phyloP scores from a whole-genome alignment of 2,797 vertebrate species.

The Pangasius krempfi region DNA sequence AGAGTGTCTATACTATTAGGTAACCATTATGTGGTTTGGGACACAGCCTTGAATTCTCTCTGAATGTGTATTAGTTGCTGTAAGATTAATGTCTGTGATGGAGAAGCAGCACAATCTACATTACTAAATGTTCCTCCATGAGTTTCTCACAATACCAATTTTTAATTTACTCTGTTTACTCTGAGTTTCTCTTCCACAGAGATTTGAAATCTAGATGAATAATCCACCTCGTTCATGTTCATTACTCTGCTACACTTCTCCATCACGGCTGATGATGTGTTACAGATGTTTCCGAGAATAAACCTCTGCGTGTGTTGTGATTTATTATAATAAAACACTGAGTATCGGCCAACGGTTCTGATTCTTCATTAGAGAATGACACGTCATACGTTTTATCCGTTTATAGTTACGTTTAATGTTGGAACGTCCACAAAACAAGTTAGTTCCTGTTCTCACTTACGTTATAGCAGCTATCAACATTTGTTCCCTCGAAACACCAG shows the following conservation, averaged over 20 bases:
- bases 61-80: not conserved
- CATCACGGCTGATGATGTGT: not conserved
- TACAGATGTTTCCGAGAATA: not conserved
- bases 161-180: not conserved
- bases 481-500: not conserved
- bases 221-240: not conserved
- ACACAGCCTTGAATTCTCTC: not conserved
- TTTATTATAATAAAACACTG: not conserved
- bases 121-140: not conserved
- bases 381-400: not conserved
- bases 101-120: not conserved
- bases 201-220: not conserved
- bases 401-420: not conserved
- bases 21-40: not conserved
- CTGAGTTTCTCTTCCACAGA: not conserved
- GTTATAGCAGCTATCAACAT: not conserved
- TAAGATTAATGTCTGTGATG: not conserved
- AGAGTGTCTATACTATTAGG: not conserved
- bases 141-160: not conserved
- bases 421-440: not conserved
- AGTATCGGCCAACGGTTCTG: not conserved
- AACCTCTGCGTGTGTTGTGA: not conserved
- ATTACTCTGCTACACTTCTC: not conserved
- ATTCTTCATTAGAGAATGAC: not conserved
- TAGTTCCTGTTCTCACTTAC: not conserved